A percentile compares a stretch with the other conserved stretches of the same genome.
Conservation (phyloP, 2,888 invertebrate species). For the Phortica magna region DNA sequence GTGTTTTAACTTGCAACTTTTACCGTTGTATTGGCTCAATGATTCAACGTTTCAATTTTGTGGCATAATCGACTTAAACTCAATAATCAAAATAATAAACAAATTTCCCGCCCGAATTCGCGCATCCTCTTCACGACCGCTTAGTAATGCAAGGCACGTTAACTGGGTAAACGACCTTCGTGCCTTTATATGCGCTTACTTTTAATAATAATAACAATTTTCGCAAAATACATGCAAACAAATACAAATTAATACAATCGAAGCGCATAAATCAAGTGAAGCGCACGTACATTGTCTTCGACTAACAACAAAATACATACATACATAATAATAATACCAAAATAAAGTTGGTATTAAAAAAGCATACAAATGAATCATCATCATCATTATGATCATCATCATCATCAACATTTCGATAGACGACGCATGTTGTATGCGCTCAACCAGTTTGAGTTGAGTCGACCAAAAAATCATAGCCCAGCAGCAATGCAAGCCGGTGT, state of each 20-base stretch:
- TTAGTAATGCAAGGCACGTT: constrained; percentile 56
- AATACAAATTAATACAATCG: neutral
- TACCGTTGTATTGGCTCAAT: too few species aligned
- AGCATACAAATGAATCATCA: neutral
- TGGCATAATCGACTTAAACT: neutral
- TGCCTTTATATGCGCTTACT: constrained; percentile 49
- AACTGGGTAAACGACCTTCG: constrained; percentile 70
- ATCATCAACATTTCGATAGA: neutral
- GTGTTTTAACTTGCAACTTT: too few species aligned
- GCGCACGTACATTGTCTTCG: constrained; percentile 7
- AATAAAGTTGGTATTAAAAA: neutral
- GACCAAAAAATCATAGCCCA: neutral
- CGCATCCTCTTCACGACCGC: neutral
- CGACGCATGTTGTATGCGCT: neutral
- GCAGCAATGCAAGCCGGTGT: neutral
- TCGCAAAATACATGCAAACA: constrained; percentile 20
- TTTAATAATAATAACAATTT: constrained; percentile 55
- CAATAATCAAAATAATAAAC: neutral
- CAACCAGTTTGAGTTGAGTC: neutral
- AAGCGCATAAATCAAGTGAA: neutral
- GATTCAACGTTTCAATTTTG: too few species aligned
- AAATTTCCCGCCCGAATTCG: neutral
- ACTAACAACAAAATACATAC: neutral
- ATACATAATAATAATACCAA: constrained; percentile 7
- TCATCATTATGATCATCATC: constrained; percentile 24